Percentiles rank a stretch among this genome's conserved stretches.
These are phyloP conservation scores for Rhinatrema bivittatum DNA, from an alignment of 2,797 vertebrate genomes.

Conservation along the genomic window DNA sequence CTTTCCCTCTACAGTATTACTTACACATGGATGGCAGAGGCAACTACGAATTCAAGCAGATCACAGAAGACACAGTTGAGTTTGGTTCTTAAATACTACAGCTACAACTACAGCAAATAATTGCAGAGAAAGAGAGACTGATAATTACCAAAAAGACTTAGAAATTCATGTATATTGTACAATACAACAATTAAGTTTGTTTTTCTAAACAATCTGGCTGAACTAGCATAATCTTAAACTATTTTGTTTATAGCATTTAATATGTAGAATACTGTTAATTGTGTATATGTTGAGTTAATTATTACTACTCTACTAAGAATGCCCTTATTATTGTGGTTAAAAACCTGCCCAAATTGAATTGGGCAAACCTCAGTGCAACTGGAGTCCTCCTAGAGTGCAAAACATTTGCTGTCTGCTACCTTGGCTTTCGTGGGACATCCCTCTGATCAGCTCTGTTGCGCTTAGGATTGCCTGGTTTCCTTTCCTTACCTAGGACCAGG, in stretches of 20 bases:
- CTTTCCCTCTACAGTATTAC: constrained; percentile 66
- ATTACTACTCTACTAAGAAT: constrained; percentile 67
- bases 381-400: constrained; percentile 68
- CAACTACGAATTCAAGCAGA: constrained; percentile 91
- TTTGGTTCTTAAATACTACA: constrained; percentile 79
- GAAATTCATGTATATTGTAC: constrained; percentile 32
- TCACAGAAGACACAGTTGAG: constrained; percentile 90
- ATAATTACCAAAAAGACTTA: constrained; percentile 24
- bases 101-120: too few species aligned
- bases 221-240: constrained; percentile 40
- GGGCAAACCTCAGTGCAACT: constrained; percentile 60
- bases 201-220: constrained; percentile 51
- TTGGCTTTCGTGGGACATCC: constrained; percentile 51
- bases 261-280: constrained; percentile 65
- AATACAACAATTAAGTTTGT: constrained; percentile 49
- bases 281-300: constrained; percentile 78
- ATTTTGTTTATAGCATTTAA: constrained; percentile 45
- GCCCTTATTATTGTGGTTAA: constrained; percentile 66
- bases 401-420: constrained; percentile 58
- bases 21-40: constrained; percentile 97
- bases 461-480: constrained; percentile 47
- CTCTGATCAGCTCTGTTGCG: constrained; percentile 55
- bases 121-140: constrained; percentile 25
- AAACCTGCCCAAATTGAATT: constrained; percentile 72
- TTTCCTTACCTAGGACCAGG: constrained; percentile 34